Conservation (phyloP, 2,113 vertebrate species). For the Glaucomys volans region DNA sequence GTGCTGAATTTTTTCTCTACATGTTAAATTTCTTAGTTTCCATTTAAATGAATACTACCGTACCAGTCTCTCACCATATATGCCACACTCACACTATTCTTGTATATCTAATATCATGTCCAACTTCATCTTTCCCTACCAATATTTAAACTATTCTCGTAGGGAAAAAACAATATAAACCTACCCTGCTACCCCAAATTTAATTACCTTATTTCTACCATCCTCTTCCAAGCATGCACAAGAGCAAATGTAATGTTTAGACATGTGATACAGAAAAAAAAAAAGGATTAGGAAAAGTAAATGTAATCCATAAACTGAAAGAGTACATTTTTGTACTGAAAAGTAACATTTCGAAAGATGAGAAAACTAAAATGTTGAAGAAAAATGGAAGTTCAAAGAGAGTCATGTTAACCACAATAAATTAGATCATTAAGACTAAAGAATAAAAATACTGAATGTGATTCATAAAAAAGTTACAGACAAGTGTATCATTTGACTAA, state of each 20-base stretch:
- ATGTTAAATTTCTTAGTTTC: neutral
- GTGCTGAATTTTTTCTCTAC: neutral
- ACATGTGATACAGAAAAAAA: neutral
- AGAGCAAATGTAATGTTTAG: neutral
- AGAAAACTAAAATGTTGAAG: constrained; percentile 45
- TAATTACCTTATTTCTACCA: neutral
- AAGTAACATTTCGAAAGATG: constrained; percentile 50
- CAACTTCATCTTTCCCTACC: neutral
- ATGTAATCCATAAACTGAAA: constrained; percentile 1
- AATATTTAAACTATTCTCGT: constrained; percentile 24
- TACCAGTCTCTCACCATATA: neutral
- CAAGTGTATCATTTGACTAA: neutral
- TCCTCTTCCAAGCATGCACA: neutral
- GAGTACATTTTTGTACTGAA: neutral
- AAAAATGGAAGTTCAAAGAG: constrained; percentile 47
- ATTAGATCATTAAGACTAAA: constrained; percentile 12
- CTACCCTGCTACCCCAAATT: neutral
- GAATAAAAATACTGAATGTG: constrained; percentile 10
- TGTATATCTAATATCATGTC: neutral
- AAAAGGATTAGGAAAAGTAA: neutral
- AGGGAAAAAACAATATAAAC: neutral
- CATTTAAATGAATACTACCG: neutral
- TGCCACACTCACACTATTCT: neutral
- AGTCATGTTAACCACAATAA: constrained; percentile 25
- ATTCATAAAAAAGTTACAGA: neutral